These are phyloP conservation scores for Riptortus pedestris DNA, from an alignment of 1,140 invertebrate species.

Conservation along the genomic window DNA sequence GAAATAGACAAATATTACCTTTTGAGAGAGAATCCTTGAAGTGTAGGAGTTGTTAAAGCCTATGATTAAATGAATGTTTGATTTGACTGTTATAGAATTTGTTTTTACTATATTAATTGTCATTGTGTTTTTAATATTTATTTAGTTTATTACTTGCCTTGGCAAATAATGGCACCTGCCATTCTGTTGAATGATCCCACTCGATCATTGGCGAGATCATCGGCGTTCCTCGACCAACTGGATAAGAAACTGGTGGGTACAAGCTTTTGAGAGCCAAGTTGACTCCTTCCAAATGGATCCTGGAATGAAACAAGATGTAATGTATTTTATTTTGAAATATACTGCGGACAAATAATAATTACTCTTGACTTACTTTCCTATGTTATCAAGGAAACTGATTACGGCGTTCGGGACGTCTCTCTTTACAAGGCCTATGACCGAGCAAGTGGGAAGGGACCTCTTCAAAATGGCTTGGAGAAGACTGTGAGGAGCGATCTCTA, in stretches of 20 bases:
- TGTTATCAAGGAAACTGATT: slow-evolving; percentile 52
- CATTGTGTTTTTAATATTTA: no score
- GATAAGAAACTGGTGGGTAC: slow-evolving; percentile 64
- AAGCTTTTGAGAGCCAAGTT: slow-evolving; percentile 63
- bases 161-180: slow-evolving; percentile 60
- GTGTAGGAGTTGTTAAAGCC: neutral
- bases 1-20: no score
- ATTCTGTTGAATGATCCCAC: slow-evolving; percentile 83
- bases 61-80: no score
- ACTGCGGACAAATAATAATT: no score
- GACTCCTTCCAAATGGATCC: slow-evolving; percentile 65
- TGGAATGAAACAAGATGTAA: slow-evolving; percentile 36
- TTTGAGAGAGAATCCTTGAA: neutral
- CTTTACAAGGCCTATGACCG: slow-evolving; percentile 72
- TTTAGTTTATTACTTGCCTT: neutral
- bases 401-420: slow-evolving; percentile 48
- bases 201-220: slow-evolving; percentile 70
- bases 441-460: slow-evolving; percentile 50
- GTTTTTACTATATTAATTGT: no score
- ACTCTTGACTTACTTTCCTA: slow-evolving; percentile 72
- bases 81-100: neutral
- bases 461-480: slow-evolving; percentile 80
- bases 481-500: slow-evolving; percentile 89
- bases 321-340: no score
- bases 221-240: slow-evolving; percentile 82